Evolutionary conservation across 2,888 invertebrate genomes (phyloP).

Genomic region (Piscicola geometra): DNA sequence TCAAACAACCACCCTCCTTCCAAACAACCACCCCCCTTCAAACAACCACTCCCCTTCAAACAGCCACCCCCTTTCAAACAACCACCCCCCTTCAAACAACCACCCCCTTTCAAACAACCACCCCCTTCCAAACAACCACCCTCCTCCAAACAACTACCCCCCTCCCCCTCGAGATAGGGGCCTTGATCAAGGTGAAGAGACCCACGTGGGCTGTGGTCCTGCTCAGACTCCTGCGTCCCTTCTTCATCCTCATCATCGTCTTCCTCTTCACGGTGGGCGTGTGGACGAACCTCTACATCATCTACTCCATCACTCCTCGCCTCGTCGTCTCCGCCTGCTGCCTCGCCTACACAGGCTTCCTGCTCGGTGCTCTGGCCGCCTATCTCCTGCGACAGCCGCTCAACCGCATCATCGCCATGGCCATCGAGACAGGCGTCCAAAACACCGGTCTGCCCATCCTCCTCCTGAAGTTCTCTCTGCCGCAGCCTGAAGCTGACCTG

Average conservation of each 20-base stretch:
- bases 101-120: neutral
- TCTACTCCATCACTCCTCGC: conserved; percentile 69
- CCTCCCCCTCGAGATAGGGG: conserved; percentile 20
- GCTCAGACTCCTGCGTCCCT: conserved; percentile 53
- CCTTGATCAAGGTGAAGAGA: conserved; percentile 31
- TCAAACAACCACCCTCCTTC: too few relatives aligned
- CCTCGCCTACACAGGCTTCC: conserved; percentile 52
- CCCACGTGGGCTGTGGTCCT: conserved; percentile 52
- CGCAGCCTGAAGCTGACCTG: conserved; percentile 79
- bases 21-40: too few relatives aligned
- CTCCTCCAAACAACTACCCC: neutral
- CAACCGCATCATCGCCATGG: conserved; percentile 64
- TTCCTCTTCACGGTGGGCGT: conserved; percentile 57
- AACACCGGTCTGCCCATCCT: conserved; percentile 89
- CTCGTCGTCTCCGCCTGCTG: conserved; percentile 46
- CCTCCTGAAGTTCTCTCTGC: conserved; percentile 72
- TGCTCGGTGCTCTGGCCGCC: conserved; percentile 48
- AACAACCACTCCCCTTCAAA: too few relatives aligned
- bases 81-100: neutral
- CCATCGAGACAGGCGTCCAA: conserved; percentile 78
- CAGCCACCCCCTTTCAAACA: neutral
- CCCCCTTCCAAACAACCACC: neutral
- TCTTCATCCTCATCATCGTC: conserved; percentile 56
- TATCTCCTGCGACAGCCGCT: conserved; percentile 47
- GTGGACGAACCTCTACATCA: conserved; percentile 78